These are phyloP conservation scores for Gasterosteus aculeatus DNA, from an alignment of 2,113 vertebrate species.

Conservation along the genomic window DNA sequence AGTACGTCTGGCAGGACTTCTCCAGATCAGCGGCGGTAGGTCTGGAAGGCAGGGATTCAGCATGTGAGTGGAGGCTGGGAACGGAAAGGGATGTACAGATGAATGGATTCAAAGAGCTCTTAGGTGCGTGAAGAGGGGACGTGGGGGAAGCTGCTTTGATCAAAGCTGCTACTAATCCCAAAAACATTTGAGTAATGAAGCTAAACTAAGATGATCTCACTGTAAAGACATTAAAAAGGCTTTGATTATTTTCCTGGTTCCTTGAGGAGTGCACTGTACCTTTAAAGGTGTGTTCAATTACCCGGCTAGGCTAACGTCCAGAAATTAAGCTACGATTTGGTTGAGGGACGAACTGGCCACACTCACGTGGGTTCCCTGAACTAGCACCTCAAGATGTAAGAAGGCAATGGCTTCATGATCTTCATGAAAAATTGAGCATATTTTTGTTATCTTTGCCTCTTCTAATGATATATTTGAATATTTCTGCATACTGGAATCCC, in stretches of 20 bases:
- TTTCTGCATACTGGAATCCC: not conserved
- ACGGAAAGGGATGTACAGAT: constrained; percentile 36
- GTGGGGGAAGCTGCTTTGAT: constrained; percentile 54
- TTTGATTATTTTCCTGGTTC: constrained; percentile 9
- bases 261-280: not conserved
- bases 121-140: constrained; percentile 28
- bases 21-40: constrained; percentile 16
- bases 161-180: constrained; percentile 47
- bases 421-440: too few relatives aligned
- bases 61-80: constrained; percentile 22
- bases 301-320: not conserved
- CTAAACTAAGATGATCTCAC: constrained; percentile 53
- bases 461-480: not conserved
- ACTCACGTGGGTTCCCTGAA: too few relatives aligned
- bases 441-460: not conserved
- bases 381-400: too few relatives aligned
- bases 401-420: too few relatives aligned
- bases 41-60: constrained; percentile 44
- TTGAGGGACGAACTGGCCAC: not conserved
- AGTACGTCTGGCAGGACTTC: constrained; percentile 46
- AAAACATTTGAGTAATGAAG: constrained; percentile 57
- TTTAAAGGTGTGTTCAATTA: not conserved
- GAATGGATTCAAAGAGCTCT: constrained; percentile 42
- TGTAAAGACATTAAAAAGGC: constrained; percentile 24
- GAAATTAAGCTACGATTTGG: not conserved